Base-by-base conservation (phyloP, 2,797 vertebrate genomes). In the Somateria mollissima region DNA sequence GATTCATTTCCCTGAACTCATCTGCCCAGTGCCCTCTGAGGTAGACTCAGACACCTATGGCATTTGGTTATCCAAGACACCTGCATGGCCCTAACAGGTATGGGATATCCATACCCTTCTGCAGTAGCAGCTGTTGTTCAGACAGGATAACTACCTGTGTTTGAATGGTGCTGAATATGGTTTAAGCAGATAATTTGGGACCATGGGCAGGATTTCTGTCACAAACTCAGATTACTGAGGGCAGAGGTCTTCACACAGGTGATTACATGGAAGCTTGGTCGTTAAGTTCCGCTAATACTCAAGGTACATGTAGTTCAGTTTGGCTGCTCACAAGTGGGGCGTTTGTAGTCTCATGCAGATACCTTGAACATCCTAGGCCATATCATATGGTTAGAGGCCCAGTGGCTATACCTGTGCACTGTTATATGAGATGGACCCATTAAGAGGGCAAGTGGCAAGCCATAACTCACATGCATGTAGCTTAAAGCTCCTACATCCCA, bases 41-140 rank as follows among this genome's bases (percentile, higher is more conserved):
- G 24, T 51, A 76, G 45, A 54, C 43, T 61, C 8, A 19, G 45
- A 61, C 13, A 57, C 34, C 18, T 39, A 24, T 41, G 11, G 25
- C 60, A 41, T 74, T 47, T 58, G n/a, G 14, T n/a, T 43, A 45
- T 51, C 21, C 32, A 61, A 58, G 69, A 65, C 30, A 65, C 39
- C 25, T 58, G 45, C 20, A 7, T 8, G 16, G 30, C 70, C 37
- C 32, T 30, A 27, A 20, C 17, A 84, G 54, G 30, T 8, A 43
- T 2, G 11, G 15, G 37, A 13, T 76, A 58, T n/a, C 32, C 2
- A 0, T 66, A 61, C 34, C 0, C 0, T 73, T 72, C 34, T 54
- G 37, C 60, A 66, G 9, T 21, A 54, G 64, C 25, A 66, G 41
- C 47, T 73, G 45, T 64, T 79, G 62, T 30, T 61, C 22, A 30